phyloP scores from a whole-genome alignment of 2,113 vertebrate species.

The Abramis brama region DNA sequence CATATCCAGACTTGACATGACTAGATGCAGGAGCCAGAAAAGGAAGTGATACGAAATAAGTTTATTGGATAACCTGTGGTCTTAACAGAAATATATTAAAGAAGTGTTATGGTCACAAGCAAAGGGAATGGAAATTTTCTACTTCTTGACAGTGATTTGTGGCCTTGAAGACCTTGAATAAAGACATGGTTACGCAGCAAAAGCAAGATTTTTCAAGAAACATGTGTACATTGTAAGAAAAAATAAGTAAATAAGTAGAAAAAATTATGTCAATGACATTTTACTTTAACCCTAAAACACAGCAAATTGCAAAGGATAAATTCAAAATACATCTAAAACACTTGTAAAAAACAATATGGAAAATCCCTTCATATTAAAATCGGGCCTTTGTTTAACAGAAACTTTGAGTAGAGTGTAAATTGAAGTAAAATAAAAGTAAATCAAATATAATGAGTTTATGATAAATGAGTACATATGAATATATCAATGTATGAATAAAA shows the following conservation, averaged over 20 bases:
- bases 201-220: background rate
- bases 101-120: background rate
- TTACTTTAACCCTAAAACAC: background rate
- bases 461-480: background rate
- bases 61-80: conserved; percentile 44
- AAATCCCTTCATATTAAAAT: background rate
- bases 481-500: background rate
- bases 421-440: background rate
- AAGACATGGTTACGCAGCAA: background rate
- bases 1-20: too few relatives aligned
- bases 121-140: background rate
- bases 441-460: background rate
- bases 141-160: background rate
- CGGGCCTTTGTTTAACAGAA: background rate
- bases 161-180: background rate
- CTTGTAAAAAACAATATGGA: background rate
- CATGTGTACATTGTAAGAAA: background rate
- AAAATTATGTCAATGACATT: background rate
- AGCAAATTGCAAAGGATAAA: background rate
- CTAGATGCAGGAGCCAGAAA: too few relatives aligned
- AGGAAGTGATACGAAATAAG: too few relatives aligned
- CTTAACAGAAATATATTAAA: background rate
- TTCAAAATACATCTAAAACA: background rate
- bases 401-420: background rate
- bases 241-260: background rate